A percentile compares a stretch with the other conserved stretches of the same genome.
Evolutionary conservation across 2,797 vertebrate genomes (phyloP).

Genomic region (Ctenopoma kingsleyae): DNA sequence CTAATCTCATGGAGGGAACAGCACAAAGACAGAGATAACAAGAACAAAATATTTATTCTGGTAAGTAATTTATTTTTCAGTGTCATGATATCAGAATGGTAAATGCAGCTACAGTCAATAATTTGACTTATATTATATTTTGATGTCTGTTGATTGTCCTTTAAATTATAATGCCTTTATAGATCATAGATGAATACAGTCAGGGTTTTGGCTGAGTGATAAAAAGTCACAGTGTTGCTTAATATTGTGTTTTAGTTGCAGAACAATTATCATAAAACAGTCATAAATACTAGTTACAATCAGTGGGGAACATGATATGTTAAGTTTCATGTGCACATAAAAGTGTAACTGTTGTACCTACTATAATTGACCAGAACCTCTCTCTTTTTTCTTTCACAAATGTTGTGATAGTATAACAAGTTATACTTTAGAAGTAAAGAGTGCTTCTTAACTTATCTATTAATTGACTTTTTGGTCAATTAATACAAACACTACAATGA

Average conservation of each 20-base stretch:
- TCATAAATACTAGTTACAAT: neutral
- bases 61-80: slow-evolving; percentile 59
- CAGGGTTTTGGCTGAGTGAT: neutral
- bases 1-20: slow-evolving; percentile 71
- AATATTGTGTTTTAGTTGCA: slow-evolving; percentile 1
- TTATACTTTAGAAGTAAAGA: neutral
- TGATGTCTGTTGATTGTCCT: slow-evolving; percentile 7
- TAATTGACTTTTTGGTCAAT: neutral
- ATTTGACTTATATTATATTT: neutral
- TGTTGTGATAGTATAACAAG: neutral
- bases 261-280: no score
- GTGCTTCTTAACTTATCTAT: neutral
- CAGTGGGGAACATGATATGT: neutral
- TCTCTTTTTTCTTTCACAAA: slow-evolving; percentile 7
- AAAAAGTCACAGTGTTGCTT: slow-evolving; percentile 2
- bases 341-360: neutral
- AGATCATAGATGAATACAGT: neutral
- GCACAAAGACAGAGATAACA: slow-evolving; percentile 64
- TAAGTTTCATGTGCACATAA: neutral
- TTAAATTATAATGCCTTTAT: neutral
- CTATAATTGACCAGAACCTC: neutral
- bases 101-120: slow-evolving; percentile 2
- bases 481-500: neutral
- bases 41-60: slow-evolving; percentile 48
- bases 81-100: neutral